A percentile compares a stretch with the other conserved stretches of the same genome.
phyloP scores from a whole-genome alignment of 2,113 vertebrate genomes.

The Gallinago undulata region DNA sequence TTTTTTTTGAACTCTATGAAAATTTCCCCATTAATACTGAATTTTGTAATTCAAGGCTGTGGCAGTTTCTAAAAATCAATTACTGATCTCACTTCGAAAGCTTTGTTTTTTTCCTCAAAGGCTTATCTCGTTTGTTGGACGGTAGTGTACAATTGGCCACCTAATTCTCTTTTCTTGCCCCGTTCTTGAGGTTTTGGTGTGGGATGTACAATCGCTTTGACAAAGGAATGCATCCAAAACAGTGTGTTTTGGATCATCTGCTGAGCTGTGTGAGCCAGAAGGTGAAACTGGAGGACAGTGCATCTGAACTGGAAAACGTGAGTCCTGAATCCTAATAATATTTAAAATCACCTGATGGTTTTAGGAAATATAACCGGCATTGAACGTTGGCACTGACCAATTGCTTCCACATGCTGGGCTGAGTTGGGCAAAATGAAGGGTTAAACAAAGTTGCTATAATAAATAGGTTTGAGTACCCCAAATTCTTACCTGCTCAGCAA shows the following conservation, averaged over 20 bases:
- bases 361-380: fast-evolving
- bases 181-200: conserved; percentile 79
- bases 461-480: background rate
- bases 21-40: fast-evolving
- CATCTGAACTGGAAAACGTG: conserved; percentile 73
- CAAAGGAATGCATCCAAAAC: conserved; percentile 81
- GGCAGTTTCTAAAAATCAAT: background rate
- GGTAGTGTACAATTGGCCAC: fast-evolving
- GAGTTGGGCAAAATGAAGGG: background rate
- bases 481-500: background rate
- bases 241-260: conserved; percentile 75
- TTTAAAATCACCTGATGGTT: fast-evolving
- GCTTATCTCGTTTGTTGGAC: background rate
- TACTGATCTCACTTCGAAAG: background rate
- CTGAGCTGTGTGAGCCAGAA: conserved; percentile 68
- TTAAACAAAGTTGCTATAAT: background rate
- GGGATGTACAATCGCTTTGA: conserved; percentile 84
- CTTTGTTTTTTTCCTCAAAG: too few species aligned
- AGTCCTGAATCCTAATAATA: background rate
- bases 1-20: background rate
- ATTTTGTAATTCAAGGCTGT: background rate
- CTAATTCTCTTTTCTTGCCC: background rate
- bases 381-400: fast-evolving
- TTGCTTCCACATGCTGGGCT: background rate
- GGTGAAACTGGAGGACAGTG: conserved; percentile 60